Evolutionary conservation across 2,797 vertebrate genomes (phyloP).

Genomic region (Paramormyrops hopkinsi): DNA sequence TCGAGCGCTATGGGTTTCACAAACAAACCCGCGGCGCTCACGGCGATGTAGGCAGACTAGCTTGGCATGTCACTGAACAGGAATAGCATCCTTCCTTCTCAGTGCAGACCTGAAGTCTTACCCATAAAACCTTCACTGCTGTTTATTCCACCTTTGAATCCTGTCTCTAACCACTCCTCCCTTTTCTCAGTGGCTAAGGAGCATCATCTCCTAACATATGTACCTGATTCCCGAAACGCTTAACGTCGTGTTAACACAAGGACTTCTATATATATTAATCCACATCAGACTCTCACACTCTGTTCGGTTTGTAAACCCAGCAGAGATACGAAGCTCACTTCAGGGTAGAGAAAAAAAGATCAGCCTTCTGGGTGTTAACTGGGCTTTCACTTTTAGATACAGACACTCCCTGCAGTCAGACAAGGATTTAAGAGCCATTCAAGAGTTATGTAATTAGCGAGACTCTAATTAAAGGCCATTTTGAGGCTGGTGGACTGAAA

Average conservation of each 20-base stretch:
- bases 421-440: conserved; percentile 46
- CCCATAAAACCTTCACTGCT: background rate
- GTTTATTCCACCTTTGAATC: conserved; percentile 7
- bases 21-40: background rate
- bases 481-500: conserved; percentile 49
- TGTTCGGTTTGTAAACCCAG: background rate
- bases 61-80: conserved; percentile 1
- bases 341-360: conserved; percentile 29
- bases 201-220: background rate
- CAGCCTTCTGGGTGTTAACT: conserved; percentile 55
- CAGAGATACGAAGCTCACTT: background rate
- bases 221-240: background rate
- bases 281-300: background rate
- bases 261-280: background rate
- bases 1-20: background rate
- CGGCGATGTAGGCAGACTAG: background rate
- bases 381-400: conserved; percentile 50
- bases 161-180: background rate
- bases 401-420: conserved; percentile 43
- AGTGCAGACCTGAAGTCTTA: background rate
- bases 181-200: background rate
- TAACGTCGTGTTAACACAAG: background rate
- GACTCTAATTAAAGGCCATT: conserved; percentile 60
- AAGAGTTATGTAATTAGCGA: conserved; percentile 57
- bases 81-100: background rate